Evolutionary conservation across 2,888 invertebrate species (phyloP).

Genomic region (Cheilosia vernalis): DNA sequence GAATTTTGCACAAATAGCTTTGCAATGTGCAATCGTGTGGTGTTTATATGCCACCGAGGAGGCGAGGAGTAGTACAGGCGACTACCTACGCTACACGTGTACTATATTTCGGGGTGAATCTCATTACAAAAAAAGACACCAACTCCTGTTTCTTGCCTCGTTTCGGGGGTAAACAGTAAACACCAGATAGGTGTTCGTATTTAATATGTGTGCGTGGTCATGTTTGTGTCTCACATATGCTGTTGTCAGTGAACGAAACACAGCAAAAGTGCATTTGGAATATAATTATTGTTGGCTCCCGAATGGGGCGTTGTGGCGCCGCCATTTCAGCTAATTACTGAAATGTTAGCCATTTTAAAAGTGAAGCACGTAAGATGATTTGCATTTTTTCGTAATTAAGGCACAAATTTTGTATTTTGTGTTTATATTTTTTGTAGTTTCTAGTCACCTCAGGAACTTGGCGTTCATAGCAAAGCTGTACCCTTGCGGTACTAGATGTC

Average conservation of each 20-base stretch:
- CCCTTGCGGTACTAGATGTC: conserved; percentile 45
- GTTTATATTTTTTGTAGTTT: conserved; percentile 16
- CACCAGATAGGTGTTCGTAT: neutral
- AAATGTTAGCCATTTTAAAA: conserved; percentile 66
- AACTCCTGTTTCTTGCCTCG: conserved; percentile 21
- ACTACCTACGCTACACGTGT: conserved; percentile 36
- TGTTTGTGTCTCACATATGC: conserved; percentile 13
- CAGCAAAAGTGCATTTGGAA: conserved; percentile 43
- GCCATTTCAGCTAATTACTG: conserved; percentile 64
- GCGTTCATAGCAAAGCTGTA: conserved; percentile 12
- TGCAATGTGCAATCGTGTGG: neutral
- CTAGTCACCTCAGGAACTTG: neutral
- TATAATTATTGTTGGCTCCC: conserved; percentile 55
- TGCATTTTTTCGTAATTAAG: conserved; percentile 73
- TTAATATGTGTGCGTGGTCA: conserved; percentile 41
- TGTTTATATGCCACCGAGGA: too few species aligned
- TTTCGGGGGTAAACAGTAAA: neutral
- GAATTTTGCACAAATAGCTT: neutral
- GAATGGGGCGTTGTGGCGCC: conserved; percentile 68
- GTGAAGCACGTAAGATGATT: conserved; percentile 60
- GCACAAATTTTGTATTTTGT: conserved; percentile 9
- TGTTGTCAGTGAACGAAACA: neutral
- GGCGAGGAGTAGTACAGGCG: too few species aligned
- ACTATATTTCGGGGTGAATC: conserved; percentile 51
- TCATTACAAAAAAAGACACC: conserved; percentile 13